Evolutionary conservation across 2,888 invertebrate species (phyloP).

Genomic region (Calliopum simillimum): DNA sequence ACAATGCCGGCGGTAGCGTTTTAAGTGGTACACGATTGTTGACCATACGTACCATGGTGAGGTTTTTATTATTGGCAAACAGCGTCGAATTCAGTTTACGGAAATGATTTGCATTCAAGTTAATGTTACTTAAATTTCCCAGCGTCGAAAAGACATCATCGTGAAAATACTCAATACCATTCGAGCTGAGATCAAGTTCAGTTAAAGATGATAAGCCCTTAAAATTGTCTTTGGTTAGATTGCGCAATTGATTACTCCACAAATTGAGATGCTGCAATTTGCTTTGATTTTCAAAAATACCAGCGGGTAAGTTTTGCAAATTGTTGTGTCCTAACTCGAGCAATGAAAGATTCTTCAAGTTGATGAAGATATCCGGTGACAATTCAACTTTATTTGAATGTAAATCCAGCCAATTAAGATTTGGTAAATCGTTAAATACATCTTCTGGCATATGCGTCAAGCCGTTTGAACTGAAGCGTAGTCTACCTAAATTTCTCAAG

Average conservation of each 20-base stretch:
- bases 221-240: constrained; percentile 74
- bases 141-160: constrained; percentile 73
- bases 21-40: constrained; percentile 73
- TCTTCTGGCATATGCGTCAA: constrained; percentile 73
- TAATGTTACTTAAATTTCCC: constrained; percentile 73
- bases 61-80: constrained; percentile 70
- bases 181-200: constrained; percentile 77
- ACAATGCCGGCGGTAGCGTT: constrained; percentile 71
- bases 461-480: constrained; percentile 74
- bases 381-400: constrained; percentile 72
- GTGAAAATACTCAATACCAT: constrained; percentile 74
- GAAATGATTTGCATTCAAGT: constrained; percentile 77
- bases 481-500: constrained; percentile 70
- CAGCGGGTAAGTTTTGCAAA: constrained; percentile 72
- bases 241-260: constrained; percentile 76
- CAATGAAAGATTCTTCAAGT: constrained; percentile 71
- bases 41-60: constrained; percentile 70
- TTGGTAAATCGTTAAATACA: constrained; percentile 72
- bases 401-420: constrained; percentile 75
- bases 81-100: constrained; percentile 73
- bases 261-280: constrained; percentile 74
- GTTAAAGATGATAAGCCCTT: constrained; percentile 73
- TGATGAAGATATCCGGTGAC: constrained; percentile 71
- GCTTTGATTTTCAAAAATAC: constrained; percentile 73
- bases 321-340: constrained; percentile 78